phyloP scores from a whole-genome alignment of 1,140 invertebrate species.

The Ylistrum balloti region DNA sequence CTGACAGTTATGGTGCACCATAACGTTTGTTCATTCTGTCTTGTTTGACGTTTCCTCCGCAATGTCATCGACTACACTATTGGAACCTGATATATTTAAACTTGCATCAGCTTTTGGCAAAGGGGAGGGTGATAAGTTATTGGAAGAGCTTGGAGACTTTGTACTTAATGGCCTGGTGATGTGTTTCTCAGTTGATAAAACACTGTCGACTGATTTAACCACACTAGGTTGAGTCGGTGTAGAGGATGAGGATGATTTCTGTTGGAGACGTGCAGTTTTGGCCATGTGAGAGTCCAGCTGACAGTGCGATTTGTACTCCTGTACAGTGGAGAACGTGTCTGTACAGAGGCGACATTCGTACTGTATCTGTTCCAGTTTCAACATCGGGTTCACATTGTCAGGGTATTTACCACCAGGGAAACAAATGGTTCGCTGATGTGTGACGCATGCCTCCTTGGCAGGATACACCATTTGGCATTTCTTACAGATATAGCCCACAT shows the following conservation, averaged over 20 bases:
- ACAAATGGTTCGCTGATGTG: conserved; percentile 88
- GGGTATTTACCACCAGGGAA: conserved; percentile 85
- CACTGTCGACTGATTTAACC: conserved; percentile 45
- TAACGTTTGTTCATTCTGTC: conserved; percentile 15
- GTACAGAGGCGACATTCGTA: conserved; percentile 88
- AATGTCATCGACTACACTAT: neutral
- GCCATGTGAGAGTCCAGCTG: conserved; percentile 83
- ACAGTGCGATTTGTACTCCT: conserved; percentile 87
- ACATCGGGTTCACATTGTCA: conserved; percentile 76
- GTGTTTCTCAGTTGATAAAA: neutral
- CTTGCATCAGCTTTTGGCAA: conserved; percentile 60
- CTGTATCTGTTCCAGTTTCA: conserved; percentile 84
- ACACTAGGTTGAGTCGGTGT: conserved; percentile 31
- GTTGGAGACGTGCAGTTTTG: conserved; percentile 58
- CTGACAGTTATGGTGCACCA: neutral
- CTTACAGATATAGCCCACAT: conserved; percentile 92
- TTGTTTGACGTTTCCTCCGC: neutral
- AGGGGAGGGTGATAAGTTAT: conserved; percentile 57
- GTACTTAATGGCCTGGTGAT: conserved; percentile 24
- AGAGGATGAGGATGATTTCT: conserved; percentile 46
- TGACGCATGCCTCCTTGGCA: conserved; percentile 87
- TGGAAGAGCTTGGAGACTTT: conserved; percentile 53
- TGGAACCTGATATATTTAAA: conserved; percentile 42
- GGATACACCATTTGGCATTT: conserved; percentile 92
- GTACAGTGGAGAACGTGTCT: conserved; percentile 83